Evolutionary conservation across 2,888 invertebrate genomes (phyloP).

Genomic region (Hemicrepidius hirtus): DNA sequence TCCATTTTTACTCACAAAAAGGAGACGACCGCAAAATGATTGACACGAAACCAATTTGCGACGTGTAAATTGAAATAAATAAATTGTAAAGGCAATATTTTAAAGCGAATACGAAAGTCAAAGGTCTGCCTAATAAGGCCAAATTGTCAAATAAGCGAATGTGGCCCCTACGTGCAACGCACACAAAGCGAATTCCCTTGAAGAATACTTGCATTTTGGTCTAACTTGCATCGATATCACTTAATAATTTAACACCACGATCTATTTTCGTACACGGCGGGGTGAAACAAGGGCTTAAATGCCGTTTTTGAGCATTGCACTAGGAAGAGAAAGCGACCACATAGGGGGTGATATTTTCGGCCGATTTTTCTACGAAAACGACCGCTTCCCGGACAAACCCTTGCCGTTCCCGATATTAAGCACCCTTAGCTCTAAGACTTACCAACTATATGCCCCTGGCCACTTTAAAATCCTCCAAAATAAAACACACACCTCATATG

Average conservation of each 20-base stretch:
- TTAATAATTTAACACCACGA: conserved; percentile 37
- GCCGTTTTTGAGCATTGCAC: conserved; percentile 27
- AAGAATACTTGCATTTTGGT: not conserved
- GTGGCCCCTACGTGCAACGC: conserved; percentile 63
- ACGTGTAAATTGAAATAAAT: conserved; percentile 20
- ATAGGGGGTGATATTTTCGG: conserved; percentile 37
- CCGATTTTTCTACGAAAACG: conserved; percentile 9
- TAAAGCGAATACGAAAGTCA: conserved; percentile 59
- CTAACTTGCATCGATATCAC: conserved; percentile 18
- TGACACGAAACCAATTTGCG: conserved; percentile 5
- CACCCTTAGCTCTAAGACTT: conserved; percentile 62
- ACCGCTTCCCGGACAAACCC: not conserved
- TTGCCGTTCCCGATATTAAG: not conserved
- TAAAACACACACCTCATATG: conserved; percentile 72
- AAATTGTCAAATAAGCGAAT: conserved; percentile 65
- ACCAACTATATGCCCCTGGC: conserved; percentile 70
- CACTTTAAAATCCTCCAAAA: conserved; percentile 68
- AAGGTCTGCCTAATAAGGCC: conserved; percentile 69
- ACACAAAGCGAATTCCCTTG: conserved; percentile 44
- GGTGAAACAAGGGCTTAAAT: conserved; percentile 37
- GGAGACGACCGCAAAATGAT: not conserved
- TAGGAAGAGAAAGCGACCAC: conserved; percentile 48
- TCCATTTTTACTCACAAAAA: conserved; percentile 33
- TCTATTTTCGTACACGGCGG: conserved; percentile 32
- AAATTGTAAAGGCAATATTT: conserved; percentile 31